Evolutionary conservation across 2,888 invertebrate species (phyloP), one percentile per base, ranked within the genome.

Genomic region (Pachydiplax longipennis): DNA sequence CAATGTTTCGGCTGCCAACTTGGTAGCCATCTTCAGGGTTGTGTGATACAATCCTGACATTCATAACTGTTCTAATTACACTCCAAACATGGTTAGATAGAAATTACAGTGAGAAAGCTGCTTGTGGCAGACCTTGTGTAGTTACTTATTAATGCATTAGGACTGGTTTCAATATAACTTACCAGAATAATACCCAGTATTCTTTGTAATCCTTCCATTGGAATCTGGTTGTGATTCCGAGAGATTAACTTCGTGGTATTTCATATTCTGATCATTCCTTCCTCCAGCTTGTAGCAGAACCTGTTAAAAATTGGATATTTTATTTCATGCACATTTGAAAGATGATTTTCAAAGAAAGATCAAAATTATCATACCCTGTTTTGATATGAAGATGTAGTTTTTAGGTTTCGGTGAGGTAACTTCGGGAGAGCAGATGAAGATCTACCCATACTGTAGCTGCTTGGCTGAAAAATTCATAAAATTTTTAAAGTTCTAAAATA

Each of bases 371-470:
- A 12, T n/a, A 65, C 87, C 87, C 37, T 31, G 40, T 61, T 87
- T 87, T 87, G 35, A 37, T 87, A 61, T 5, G 87, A 87, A 37
- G 87, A 87, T 37, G 37, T 83, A 18, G 87, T 40, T 37, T 65
- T 87, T 10, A 61, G 22, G 22, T 2, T 40, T 13, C n/a, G 35
- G 8, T 58, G 37, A 35, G 61, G 22, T 13, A 87, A 37, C 61
- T 87, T 87, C 1, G 87, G 87, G 5, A 87, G 53, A n/a, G 87
- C 87, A 10, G 87, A 87, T 37, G 87, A 87, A 22, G 87, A 58
- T 65, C 87, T 73, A 13, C 61, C 87, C 18, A 37, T 35, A n/a
- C 37, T 12, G 35, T 31, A n/a, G 31, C 37, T 61, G n/a, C 10
- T 61, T n/a, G 37, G 22, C 87, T 87, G 61, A 22, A 87, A 87